These are phyloP conservation scores for Apostichopus japonicus DNA, from an alignment of 35 echinoderm and acorn worm genomes.

Conservation along the genomic window DNA sequence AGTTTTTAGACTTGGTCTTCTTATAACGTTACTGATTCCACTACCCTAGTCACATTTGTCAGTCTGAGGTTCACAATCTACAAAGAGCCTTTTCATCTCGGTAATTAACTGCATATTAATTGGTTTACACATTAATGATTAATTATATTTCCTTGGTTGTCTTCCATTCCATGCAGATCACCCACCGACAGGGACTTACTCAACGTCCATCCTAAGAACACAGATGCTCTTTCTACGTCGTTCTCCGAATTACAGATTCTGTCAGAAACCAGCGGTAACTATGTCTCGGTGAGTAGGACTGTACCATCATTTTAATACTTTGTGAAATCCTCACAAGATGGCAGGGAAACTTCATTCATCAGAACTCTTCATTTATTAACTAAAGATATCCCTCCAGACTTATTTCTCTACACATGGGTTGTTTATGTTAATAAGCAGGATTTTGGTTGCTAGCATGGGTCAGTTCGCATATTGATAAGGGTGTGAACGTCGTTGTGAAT, in stretches of 20 bases:
- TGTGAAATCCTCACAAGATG: neutral
- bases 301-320: neutral
- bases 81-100: too few species aligned
- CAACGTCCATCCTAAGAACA: conserved; percentile 80
- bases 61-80: too few species aligned
- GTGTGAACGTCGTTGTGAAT: too few species aligned
- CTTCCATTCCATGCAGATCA: conserved; percentile 48
- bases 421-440: too few species aligned
- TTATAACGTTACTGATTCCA: too few species aligned
- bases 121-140: too few species aligned
- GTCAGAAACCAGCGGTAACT: conserved; percentile 72
- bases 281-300: conserved; percentile 59
- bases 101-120: too few species aligned
- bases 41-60: too few species aligned
- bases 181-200: conserved; percentile 69
- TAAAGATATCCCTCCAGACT: neutral
- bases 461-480: too few species aligned
- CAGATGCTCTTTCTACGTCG: conserved; percentile 79
- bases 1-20: too few species aligned
- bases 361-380: neutral
- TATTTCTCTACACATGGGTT: too few species aligned
- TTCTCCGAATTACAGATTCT: conserved; percentile 87
- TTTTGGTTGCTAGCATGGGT: too few species aligned
- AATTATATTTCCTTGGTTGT: neutral
- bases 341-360: neutral